Evolutionary conservation across 2,113 vertebrate species (phyloP), one percentile per base, ranked within the genome.

Genomic region (Malurus elegans): DNA sequence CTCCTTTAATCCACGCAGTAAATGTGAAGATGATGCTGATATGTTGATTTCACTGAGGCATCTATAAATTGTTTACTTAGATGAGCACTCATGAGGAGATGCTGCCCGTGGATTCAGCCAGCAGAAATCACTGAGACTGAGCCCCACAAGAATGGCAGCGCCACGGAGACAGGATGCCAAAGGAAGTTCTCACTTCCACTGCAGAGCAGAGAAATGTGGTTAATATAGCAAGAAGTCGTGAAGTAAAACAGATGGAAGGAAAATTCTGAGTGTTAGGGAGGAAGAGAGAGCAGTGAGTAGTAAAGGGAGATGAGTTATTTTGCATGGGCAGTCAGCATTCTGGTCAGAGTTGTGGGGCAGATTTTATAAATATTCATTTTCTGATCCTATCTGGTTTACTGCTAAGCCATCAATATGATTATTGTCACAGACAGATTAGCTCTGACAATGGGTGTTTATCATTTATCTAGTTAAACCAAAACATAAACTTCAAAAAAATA

Each of bases 191-290:
- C 95, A 65, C 90, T 94, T 94, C 61, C 74, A 61, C 66, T 72
- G 70, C 66, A 82, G 9, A 64, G 81, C 14, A 3, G 53, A 73
- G 80, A 81, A 72, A 69, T 92, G 82, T 62, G 50, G 93, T 69
- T 95, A 95, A 89, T 95, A 81, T 81, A 89, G 78, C 66, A 90
- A 80, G 57, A 79, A 93, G 16, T 75, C 3, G 7, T 86, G 73
- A 95, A 91, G 81, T 67, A 69, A 95, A 97, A 82, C 93, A 96
- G 91, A 95, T 89, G 84, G 94, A 93, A 89, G 89, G 91, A 85
- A 38, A 15, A 38, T 66, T 89, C 32, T 60, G 16, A 71, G 70
- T 50, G 53, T 48, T 74, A 94, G 70, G 14, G 26, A 92, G 31
- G 44, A 95, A 91, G 44, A 16, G 36, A 82, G 44, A 91, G 36